Evolutionary conservation across 2,888 invertebrate species (phyloP).

Genomic region (Exocentrus adspersus): DNA sequence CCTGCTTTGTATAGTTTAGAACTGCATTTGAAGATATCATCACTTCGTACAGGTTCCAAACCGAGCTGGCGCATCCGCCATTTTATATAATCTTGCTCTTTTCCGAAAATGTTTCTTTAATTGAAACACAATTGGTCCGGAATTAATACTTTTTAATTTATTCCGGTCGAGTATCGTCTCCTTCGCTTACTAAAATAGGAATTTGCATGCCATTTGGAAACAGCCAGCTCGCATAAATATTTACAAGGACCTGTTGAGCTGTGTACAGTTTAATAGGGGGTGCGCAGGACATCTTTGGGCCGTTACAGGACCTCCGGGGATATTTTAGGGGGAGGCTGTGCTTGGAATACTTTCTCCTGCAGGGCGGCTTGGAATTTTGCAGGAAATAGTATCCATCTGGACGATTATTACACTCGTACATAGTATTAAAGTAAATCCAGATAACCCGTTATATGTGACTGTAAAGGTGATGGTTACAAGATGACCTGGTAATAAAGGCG

Average conservation of each 20-base stretch:
- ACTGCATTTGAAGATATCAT: too few relatives aligned
- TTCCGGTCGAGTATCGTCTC: background rate
- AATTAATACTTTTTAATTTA: slow-evolving; percentile 10
- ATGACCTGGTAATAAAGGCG: slow-evolving; percentile 1
- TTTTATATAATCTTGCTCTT: too few relatives aligned
- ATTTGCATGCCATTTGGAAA: slow-evolving; percentile 27
- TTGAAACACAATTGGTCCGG: background rate
- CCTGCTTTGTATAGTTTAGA: too few relatives aligned
- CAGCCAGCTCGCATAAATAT: slow-evolving; percentile 28
- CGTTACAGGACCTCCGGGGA: slow-evolving; percentile 19
- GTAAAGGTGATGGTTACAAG: background rate
- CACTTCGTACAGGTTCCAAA: too few relatives aligned
- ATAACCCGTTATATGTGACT: background rate
- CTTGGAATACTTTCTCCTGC: slow-evolving; percentile 1
- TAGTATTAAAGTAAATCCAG: slow-evolving; percentile 2
- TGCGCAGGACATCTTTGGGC: slow-evolving; percentile 20
- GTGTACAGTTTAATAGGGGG: slow-evolving; percentile 24
- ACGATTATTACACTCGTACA: background rate
- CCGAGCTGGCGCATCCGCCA: too few relatives aligned
- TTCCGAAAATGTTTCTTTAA: background rate
- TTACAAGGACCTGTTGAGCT: slow-evolving; percentile 32
- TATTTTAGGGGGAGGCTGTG: slow-evolving; percentile 11
- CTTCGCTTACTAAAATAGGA: slow-evolving; percentile 9
- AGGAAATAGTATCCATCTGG: background rate
- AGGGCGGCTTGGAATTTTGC: background rate